Percentiles rank a stretch among this genome's conserved stretches.
phyloP scores from a whole-genome alignment of 2,113 vertebrate genomes.

The Saimiri boliviensis region DNA sequence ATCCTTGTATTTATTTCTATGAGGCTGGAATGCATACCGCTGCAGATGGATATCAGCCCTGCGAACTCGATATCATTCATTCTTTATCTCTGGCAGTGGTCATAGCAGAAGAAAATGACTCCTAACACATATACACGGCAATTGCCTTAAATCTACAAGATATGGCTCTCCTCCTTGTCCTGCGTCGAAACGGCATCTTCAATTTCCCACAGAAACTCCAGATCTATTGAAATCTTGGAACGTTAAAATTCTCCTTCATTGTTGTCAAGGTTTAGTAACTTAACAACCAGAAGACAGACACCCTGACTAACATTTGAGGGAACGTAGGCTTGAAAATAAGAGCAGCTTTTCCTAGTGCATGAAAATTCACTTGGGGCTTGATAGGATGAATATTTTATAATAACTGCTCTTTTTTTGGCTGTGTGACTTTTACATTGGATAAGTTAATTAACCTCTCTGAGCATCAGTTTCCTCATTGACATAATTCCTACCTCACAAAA shows the following conservation, averaged over 20 bases:
- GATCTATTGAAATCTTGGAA: conserved; percentile 65
- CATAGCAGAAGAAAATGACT: conserved; percentile 31
- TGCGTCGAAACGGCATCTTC: conserved; percentile 13
- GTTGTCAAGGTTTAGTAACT: conserved; percentile 66
- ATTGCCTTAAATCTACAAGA: conserved; percentile 64
- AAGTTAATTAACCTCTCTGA: conserved; percentile 52
- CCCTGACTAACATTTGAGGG: conserved; percentile 12
- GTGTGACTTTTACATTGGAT: conserved; percentile 41
- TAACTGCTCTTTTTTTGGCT: conserved; percentile 12
- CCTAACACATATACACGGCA: conserved; percentile 18
- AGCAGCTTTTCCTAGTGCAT: conserved; percentile 25
- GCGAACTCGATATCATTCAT: conserved; percentile 39
- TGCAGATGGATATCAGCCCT: conserved; percentile 51
- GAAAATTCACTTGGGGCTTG: conserved; percentile 40
- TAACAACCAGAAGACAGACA: conserved; percentile 62
- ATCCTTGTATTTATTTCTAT: conserved; percentile 62
- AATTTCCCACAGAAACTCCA: conserved; percentile 52
- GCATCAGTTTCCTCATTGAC: background rate
- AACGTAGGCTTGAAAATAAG: conserved; percentile 47
- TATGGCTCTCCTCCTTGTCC: conserved; percentile 11
- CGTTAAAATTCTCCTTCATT: conserved; percentile 64
- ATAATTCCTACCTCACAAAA: background rate
- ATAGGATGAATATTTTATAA: background rate
- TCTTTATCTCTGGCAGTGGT: conserved; percentile 52
- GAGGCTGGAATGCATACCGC: conserved; percentile 45